These are phyloP conservation scores for Taeniopygia guttata DNA, from an alignment of 2,797 vertebrate species.

Conservation along the genomic window DNA sequence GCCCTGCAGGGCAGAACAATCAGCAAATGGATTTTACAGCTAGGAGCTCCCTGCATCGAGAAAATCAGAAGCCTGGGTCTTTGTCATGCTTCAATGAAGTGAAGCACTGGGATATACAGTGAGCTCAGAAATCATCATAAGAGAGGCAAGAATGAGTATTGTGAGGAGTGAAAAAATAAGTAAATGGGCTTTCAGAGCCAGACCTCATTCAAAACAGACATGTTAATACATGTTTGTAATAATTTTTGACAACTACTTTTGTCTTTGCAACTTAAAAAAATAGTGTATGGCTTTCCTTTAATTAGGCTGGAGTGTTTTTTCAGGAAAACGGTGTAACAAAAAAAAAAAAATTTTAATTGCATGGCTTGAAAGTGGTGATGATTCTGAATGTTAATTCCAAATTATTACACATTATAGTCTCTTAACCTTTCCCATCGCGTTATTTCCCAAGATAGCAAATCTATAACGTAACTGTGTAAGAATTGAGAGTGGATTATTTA, in stretches of 20 bases:
- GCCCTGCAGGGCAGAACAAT: not conserved
- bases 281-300: not conserved
- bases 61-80: not conserved
- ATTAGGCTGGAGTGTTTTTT: not conserved
- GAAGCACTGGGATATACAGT: not conserved
- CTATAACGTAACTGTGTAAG: not conserved
- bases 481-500: not conserved
- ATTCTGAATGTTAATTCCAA: not conserved
- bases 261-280: not conserved
- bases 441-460: not conserved
- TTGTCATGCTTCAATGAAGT: not conserved
- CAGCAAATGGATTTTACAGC: slow-evolving; percentile 9
- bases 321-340: not conserved
- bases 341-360: not conserved
- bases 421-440: not conserved
- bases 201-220: not conserved
- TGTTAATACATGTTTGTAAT: not conserved
- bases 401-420: not conserved
- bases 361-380: not conserved
- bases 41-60: not conserved
- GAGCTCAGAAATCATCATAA: not conserved
- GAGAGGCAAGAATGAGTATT: not conserved
- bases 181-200: not conserved
- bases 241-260: not conserved
- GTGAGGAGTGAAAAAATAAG: not conserved